phyloP scores from a whole-genome alignment of 2,888 invertebrate species.

The Mythimna albipuncta region DNA sequence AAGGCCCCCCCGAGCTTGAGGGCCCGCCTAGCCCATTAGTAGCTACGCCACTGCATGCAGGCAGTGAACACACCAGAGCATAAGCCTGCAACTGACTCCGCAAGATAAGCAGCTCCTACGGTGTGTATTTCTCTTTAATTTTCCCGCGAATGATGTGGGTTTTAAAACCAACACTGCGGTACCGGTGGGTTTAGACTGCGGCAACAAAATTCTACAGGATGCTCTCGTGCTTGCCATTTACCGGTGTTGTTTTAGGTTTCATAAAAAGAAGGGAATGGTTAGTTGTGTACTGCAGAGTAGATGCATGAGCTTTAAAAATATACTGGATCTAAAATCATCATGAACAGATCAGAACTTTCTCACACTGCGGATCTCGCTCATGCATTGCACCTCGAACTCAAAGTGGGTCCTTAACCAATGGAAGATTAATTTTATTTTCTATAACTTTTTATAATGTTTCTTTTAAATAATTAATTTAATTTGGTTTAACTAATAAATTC shows the following conservation, averaged over 20 bases:
- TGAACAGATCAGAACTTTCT: too few relatives aligned
- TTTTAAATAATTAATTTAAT: too few relatives aligned
- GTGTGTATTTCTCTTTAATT: slow-evolving; percentile 51
- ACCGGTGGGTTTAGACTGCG: slow-evolving; percentile 5
- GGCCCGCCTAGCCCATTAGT: too few relatives aligned
- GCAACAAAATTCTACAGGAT: neutral
- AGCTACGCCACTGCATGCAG: slow-evolving; percentile 1
- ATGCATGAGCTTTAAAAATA: neutral
- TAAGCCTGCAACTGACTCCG: slow-evolving; percentile 45
- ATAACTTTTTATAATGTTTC: too few relatives aligned
- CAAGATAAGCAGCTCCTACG: slow-evolving; percentile 46
- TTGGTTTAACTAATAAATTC: neutral
- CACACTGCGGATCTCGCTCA: too few relatives aligned
- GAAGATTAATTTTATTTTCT: too few relatives aligned
- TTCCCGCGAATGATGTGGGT: slow-evolving; percentile 26
- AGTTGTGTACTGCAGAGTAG: neutral
- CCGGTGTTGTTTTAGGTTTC: neutral
- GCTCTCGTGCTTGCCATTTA: neutral
- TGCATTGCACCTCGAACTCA: too few relatives aligned
- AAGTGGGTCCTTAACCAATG: too few relatives aligned
- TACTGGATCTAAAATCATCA: neutral
- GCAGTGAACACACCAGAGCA: slow-evolving; percentile 15
- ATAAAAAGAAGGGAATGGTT: neutral
- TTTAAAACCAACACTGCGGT: slow-evolving; percentile 28
- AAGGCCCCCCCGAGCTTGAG: too few relatives aligned